A percentile compares a stretch with the other conserved stretches of the same genome.
These are phyloP conservation scores for Tetranychus urticae DNA, from an alignment of 1,140 invertebrate species.

Conservation along the genomic window DNA sequence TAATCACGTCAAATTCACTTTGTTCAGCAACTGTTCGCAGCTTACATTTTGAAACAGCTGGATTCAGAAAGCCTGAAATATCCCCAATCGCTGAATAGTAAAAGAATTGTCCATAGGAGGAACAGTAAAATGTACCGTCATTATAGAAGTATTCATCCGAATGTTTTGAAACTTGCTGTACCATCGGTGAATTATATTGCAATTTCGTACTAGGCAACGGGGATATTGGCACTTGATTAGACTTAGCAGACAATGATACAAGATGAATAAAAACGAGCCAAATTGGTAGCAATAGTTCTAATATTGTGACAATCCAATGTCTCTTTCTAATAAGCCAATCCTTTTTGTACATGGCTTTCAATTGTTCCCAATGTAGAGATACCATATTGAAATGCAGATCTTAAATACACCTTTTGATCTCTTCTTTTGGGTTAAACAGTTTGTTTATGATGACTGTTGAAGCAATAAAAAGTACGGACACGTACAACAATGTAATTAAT, in stretches of 20 bases:
- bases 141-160: not conserved
- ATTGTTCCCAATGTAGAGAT: not conserved
- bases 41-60: too few species aligned
- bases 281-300: slow-evolving; percentile 18
- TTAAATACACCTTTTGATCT: too few species aligned
- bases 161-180: not conserved
- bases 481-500: too few species aligned
- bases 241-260: too few species aligned
- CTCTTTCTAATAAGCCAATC: slow-evolving; percentile 6
- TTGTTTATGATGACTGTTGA: too few species aligned
- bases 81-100: too few species aligned
- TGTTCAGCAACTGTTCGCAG: too few species aligned
- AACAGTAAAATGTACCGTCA: not conserved
- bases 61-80: too few species aligned
- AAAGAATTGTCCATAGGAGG: not conserved
- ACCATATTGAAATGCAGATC: too few species aligned
- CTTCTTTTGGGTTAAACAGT: too few species aligned
- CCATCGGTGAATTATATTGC: not conserved
- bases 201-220: not conserved
- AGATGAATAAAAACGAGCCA: not conserved
- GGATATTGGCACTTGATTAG: not conserved
- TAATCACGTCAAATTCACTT: too few species aligned
- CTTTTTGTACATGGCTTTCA: slow-evolving; percentile 10
- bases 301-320: slow-evolving; percentile 14
- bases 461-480: too few species aligned